These are phyloP conservation scores for Emys orbicularis DNA, from an alignment of 2,797 vertebrate species.

Conservation along the genomic window DNA sequence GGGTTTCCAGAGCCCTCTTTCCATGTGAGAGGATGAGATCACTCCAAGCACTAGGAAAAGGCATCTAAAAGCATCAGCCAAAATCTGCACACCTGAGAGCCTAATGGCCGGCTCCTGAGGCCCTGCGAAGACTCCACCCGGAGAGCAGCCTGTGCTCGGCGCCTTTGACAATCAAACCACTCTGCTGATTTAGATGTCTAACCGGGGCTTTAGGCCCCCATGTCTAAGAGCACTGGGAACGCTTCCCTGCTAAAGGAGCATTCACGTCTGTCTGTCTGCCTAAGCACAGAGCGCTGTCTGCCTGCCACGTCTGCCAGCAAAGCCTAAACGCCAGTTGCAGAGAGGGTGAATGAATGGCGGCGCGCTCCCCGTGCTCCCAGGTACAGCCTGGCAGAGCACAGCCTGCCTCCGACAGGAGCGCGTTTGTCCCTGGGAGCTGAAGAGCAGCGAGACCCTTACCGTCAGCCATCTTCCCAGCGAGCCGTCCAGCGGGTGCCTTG, in stretches of 20 bases:
- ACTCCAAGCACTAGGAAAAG: not conserved
- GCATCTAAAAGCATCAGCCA: not conserved
- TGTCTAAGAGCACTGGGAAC: too few species aligned
- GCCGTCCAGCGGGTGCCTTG: not conserved
- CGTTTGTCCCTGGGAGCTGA: not conserved
- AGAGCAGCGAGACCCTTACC: slow-evolving; percentile 42
- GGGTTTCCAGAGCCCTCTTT: not conserved
- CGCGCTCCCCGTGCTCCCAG: not conserved
- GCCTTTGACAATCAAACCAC: not conserved
- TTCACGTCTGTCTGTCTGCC: not conserved
- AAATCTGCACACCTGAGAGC: not conserved
- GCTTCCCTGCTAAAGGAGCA: not conserved
- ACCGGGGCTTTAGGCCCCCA: not conserved
- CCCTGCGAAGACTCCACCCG: not conserved
- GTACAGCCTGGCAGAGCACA: not conserved
- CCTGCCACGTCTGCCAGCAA: too few species aligned
- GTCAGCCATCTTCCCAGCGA: slow-evolving; percentile 32
- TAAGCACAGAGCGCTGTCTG: not conserved
- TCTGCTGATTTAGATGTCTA: not conserved
- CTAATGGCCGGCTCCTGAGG: not conserved
- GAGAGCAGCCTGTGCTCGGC: not conserved
- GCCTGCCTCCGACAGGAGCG: too few species aligned
- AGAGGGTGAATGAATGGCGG: not conserved
- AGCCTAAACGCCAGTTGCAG: accelerated
- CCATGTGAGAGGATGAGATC: not conserved